Evolutionary conservation across 2,888 invertebrate species (phyloP), one percentile per base, ranked within the genome.

Genomic region (Hyles lineata): DNA sequence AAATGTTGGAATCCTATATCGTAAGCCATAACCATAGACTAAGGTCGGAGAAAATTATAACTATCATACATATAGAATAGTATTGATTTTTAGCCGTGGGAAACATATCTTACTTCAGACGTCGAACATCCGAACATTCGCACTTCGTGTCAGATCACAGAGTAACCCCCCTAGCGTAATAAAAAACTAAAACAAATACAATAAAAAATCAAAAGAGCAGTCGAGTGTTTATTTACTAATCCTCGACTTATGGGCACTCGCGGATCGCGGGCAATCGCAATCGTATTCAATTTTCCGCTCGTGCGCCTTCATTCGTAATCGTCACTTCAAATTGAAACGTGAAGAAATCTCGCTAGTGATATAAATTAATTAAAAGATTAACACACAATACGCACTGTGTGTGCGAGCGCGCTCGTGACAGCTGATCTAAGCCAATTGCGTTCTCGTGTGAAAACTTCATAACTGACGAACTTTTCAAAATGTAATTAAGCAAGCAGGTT

Each of bases 261-360:
- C 83, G 79, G 86, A 87, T 85, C 84, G 83, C 82, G 84, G 82
- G 82, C 87, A 88, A 86, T 90, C 84, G 86, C 86, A 89, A 92
- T 92, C 83, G 87, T 82, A 87, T 85, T 92, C 90, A 89, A 92
- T 92, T 94, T 92, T 90, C 86, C 92, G 94, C 93, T 92, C 92
- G 94, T 94, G 93, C 81, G 89, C 84, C 80, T 84, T 82, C 81
- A 83, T 85, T 83, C 81, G 82, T 83, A 86, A 85, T 85, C 87
- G 80, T 81, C 80, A 82, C 81, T 85, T 83, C 79, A 83, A 86
- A 88, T 87, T 87, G 84, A 88, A 88, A 85, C 77, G 83, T 84
- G 80, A 85, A 84, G 81, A 87, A 89, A 86, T 88, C 76, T 62
- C 77, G 75, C 73, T 79, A 76, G 77, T 75, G 76, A 79, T 76